Evolutionary conservation across 2,113 vertebrate genomes (phyloP), one percentile per base, ranked within the genome.

Genomic region (Melanerpes aurifrons): DNA sequence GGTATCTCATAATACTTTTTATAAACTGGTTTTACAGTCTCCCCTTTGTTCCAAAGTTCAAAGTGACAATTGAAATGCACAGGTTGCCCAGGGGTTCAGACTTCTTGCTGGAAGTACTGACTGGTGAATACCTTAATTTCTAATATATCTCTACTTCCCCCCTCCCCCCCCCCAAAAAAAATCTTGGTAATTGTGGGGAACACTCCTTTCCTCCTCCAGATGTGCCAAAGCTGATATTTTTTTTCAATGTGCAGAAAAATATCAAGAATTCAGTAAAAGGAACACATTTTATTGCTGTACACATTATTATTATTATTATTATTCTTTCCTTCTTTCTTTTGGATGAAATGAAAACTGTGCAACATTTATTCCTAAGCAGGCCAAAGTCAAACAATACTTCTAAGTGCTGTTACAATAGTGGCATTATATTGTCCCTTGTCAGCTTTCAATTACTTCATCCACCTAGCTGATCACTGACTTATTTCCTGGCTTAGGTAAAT

Each of bases 1-100:
- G 97, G 97, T 98, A 98, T 98, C 97, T 98, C 97, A 98, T 98
- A 98, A 98, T 98, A 97, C 96, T 97, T 98, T 98, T 98, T 98
- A 98, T 98, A 98, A 98, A 98, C 97, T 98, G 90, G 93, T 98
- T 98, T 98, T 98, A 98, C 98, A 98, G 97, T 98, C 97, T 98
- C 95, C 83, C 94, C 97, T 98, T 98, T 98, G 97, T 98, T 98
- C 96, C 95, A 94, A 96, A 98, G 98, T 98, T 98, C 98, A 98
- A 98, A 98, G 98, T 98, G 97, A 98, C 97, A 98, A 98, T 97
- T 98, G 97, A 98, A 98, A 97, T 87, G 96, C 96, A 95, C 96
- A 98, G 96, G 97, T 98, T 98, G 96, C 97, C 97, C 95, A 93
- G 79, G 95, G 95, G 93, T 97, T 97, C 96, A 94, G 93, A 86